Evolutionary conservation across 1,140 invertebrate genomes (phyloP).

Genomic region (Mercenaria mercenaria): DNA sequence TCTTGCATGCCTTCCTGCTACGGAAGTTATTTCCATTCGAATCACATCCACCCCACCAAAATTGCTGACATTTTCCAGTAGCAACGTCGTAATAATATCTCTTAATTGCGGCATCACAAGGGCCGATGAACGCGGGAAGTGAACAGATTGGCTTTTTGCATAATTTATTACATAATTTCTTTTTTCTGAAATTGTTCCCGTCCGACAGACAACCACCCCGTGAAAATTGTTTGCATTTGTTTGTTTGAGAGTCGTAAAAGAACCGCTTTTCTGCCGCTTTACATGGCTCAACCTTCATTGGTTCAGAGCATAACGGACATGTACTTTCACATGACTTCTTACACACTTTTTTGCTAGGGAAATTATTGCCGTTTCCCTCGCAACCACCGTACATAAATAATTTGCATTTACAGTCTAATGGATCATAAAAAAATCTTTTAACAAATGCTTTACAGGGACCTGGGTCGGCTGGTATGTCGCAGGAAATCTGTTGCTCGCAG

Average conservation of each 20-base stretch:
- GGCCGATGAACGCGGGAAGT: not conserved
- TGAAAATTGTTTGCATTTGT: not conserved
- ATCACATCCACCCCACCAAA: slow-evolving; percentile 15
- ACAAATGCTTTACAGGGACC: slow-evolving; percentile 90
- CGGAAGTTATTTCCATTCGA: slow-evolving; percentile 43
- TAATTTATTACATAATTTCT: slow-evolving; percentile 46
- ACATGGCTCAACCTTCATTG: slow-evolving; percentile 6
- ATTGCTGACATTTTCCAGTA: not conserved
- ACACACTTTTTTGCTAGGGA: slow-evolving; percentile 72
- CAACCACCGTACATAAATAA: slow-evolving; percentile 83
- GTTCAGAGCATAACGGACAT: slow-evolving; percentile 51
- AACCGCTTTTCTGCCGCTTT: not conserved
- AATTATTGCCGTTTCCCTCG: slow-evolving; percentile 83
- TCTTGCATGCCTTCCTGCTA: slow-evolving; percentile 26
- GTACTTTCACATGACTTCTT: slow-evolving; percentile 73
- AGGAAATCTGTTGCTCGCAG: slow-evolving; percentile 82
- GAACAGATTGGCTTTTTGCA: not conserved
- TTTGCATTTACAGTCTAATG: slow-evolving; percentile 70
- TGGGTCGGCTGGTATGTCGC: slow-evolving; percentile 91
- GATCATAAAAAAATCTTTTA: slow-evolving; percentile 77
- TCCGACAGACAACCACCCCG: slow-evolving; percentile 11
- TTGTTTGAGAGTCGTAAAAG: not conserved
- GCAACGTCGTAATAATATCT: not conserved
- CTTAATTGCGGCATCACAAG: not conserved
- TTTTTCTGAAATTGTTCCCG: slow-evolving; percentile 36